Conservation (phyloP, 1,140 invertebrate species). For the Oedothorax gibbosus region DNA sequence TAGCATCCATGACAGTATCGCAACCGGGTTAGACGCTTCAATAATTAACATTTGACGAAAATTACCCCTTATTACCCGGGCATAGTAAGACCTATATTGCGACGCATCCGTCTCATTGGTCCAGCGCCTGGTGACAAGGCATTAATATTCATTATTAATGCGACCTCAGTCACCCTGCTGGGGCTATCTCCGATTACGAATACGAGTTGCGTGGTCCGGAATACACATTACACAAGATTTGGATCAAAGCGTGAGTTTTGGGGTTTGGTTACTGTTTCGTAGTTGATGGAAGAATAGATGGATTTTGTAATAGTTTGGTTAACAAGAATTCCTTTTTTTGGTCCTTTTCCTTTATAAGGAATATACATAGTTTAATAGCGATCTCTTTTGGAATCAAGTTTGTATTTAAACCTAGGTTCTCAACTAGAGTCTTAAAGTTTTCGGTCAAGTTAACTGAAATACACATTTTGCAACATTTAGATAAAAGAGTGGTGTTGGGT, state of each 20-base stretch:
- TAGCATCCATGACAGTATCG: not conserved
- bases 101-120: slow-evolving; percentile 19
- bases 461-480: too few relatives aligned
- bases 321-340: too few relatives aligned
- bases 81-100: not conserved
- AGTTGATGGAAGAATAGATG: too few relatives aligned
- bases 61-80: slow-evolving; percentile 22
- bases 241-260: not conserved
- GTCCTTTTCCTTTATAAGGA: too few relatives aligned
- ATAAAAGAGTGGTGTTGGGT: too few relatives aligned
- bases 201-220: not conserved
- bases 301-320: too few relatives aligned
- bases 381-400: too few relatives aligned
- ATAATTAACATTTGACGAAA: slow-evolving; percentile 36
- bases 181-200: not conserved
- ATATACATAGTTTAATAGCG: too few relatives aligned
- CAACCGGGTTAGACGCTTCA: slow-evolving; percentile 13
- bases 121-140: slow-evolving; percentile 21
- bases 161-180: not conserved
- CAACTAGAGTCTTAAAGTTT: too few relatives aligned
- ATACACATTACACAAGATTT: not conserved
- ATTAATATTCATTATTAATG: slow-evolving; percentile 31
- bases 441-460: too few relatives aligned
- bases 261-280: too few relatives aligned
- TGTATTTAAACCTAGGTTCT: too few relatives aligned